These are phyloP conservation scores for Spicauda simplicius DNA, from an alignment of 2,888 invertebrate genomes.

Conservation along the genomic window DNA sequence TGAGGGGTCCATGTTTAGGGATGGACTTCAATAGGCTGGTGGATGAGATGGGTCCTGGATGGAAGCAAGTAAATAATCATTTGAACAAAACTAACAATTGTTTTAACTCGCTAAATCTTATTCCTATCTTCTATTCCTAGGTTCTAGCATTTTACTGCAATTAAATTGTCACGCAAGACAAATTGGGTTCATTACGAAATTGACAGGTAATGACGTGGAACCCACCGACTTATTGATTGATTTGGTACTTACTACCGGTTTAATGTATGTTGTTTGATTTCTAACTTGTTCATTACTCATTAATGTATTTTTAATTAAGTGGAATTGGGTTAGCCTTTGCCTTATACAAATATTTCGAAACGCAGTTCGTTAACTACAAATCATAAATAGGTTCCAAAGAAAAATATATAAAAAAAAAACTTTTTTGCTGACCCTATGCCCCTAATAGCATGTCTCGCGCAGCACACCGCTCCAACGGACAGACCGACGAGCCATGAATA, in stretches of 20 bases:
- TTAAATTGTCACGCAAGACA: constrained; percentile 32
- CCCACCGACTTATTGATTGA: constrained; percentile 8
- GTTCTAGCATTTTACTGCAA: constrained; percentile 13
- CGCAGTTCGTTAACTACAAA: too few relatives aligned
- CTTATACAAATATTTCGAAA: too few relatives aligned
- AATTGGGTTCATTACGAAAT: constrained; percentile 21
- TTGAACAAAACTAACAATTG: too few relatives aligned
- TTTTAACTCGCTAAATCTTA: too few relatives aligned
- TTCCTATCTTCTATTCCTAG: too few relatives aligned
- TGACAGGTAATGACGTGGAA: constrained; percentile 20
- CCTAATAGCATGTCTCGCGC: constrained; percentile 53
- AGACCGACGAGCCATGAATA: constrained; percentile 51
- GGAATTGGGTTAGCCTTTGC: too few relatives aligned
- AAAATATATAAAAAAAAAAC: background rate
- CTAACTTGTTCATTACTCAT: background rate
- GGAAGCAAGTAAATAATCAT: too few relatives aligned
- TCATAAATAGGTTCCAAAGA: background rate
- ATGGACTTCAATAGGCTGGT: too few relatives aligned
- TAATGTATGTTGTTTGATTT: background rate
- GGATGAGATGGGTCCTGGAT: too few relatives aligned
- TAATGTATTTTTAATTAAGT: background rate
- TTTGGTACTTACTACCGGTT: constrained; percentile 1
- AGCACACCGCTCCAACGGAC: constrained; percentile 48
- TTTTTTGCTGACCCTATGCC: constrained; percentile 46
- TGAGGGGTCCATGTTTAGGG: too few relatives aligned